Base-by-base conservation (phyloP, 2,888 invertebrate genomes). In the Crepidodera aurea region DNA sequence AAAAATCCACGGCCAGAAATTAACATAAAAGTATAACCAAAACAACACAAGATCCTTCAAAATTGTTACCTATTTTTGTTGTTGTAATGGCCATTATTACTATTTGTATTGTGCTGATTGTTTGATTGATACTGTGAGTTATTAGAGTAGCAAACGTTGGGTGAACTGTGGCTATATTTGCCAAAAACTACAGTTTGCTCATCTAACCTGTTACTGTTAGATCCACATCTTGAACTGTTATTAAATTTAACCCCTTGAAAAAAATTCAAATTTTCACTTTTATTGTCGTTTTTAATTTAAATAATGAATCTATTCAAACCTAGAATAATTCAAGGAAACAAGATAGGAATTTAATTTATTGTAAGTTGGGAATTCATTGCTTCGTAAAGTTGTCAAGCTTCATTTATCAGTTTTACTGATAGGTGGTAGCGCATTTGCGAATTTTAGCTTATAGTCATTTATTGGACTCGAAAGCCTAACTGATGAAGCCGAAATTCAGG, bases 111-210 rank as follows among this genome's bases (percentile, higher is more conserved):
- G 34, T 66, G 62, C 51, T 64, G 64, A 40, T 55, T 55, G 44
- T 65, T 66, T 40, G 60, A 58, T n/a, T 65, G 32, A 60, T 68
- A 67, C 32, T 68, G 64, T 34, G 64, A 12, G 44, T 58, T 64
- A 54, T 63, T 42, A 59, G 66, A 64, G 44, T 67, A 60, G 22
- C 59, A 71, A 40, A 70, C 68, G 60, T 67, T 73, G 8, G 72
- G 69, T n/a, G 70, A 69, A 66, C 65, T 69, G 29, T 70, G 69
- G 61, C 68, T 71, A 54, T 66, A 73, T 66, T 73, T 74, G 39
- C 66, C 70, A 60, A 71, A 71, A 50, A 69, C 59, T 44, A 72
- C 15, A 48, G 66, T 69, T 55, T 74, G 70, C 16, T 71, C 70
- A 56, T 65, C 65, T 53, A 69, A 46, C 39, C 61, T 62, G 39